Evolutionary conservation across 2,888 invertebrate genomes (phyloP).

Genomic region (Cataglyphis livida): DNA sequence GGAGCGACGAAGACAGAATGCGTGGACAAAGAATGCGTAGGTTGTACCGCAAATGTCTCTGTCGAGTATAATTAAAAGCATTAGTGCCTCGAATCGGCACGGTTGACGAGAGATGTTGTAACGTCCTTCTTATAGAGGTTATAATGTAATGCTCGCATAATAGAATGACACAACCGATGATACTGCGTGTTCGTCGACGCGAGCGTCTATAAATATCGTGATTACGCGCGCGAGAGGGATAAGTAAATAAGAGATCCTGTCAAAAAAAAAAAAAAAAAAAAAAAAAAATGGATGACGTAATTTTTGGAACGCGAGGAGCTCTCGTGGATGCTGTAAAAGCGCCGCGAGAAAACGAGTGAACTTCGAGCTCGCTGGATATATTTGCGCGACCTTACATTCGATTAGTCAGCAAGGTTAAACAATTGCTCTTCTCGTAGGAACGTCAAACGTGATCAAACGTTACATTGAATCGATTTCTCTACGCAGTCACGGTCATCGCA

Average conservation of each 20-base stretch:
- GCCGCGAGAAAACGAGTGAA: constrained; percentile 66
- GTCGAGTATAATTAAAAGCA: background rate
- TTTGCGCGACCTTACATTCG: constrained; percentile 54
- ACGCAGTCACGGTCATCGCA: background rate
- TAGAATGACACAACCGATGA: background rate
- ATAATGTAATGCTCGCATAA: constrained; percentile 42
- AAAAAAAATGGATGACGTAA: constrained; percentile 69
- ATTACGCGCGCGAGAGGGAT: constrained; percentile 58
- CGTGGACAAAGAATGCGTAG: constrained; percentile 2
- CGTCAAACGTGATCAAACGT: background rate
- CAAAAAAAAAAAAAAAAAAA: constrained; percentile 54
- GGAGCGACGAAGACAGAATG: background rate
- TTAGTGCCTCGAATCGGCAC: background rate
- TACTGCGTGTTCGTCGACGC: background rate
- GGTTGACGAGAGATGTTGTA: constrained; percentile 49
- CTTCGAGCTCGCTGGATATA: constrained; percentile 50
- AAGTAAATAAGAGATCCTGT: constrained; percentile 66
- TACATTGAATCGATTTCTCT: background rate
- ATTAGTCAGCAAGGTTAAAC: constrained; percentile 66
- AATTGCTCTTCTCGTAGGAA: constrained; percentile 10
- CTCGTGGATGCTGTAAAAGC: constrained; percentile 69
- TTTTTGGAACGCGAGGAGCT: constrained; percentile 61
- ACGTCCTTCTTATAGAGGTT: constrained; percentile 65
- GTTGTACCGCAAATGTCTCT: background rate
- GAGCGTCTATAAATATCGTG: constrained; percentile 59